These are phyloP conservation scores for Gephyroberyx darwinii DNA, from an alignment of 2,797 vertebrate species.

Conservation along the genomic window DNA sequence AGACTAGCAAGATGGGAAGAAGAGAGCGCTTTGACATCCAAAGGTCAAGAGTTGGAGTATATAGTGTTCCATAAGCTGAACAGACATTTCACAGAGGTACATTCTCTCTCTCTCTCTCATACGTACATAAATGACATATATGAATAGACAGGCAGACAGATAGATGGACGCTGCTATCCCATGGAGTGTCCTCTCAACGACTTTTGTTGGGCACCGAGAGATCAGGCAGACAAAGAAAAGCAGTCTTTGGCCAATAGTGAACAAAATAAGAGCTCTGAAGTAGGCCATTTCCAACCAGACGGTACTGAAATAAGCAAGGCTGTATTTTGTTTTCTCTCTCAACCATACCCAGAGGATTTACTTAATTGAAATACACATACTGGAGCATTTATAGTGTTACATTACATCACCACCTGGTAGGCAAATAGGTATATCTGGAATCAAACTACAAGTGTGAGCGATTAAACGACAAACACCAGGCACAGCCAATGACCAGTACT, in stretches of 20 bases:
- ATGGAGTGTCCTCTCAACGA: constrained; percentile 48
- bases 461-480: constrained; percentile 46
- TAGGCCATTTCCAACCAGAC: constrained; percentile 51
- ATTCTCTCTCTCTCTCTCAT: neutral
- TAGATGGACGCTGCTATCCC: constrained; percentile 42
- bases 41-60: too few species aligned
- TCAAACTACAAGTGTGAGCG: constrained; percentile 50
- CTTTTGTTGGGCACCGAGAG: constrained; percentile 34
- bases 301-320: constrained; percentile 23
- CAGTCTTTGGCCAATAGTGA: constrained; percentile 52
- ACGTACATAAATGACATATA: constrained; percentile 6
- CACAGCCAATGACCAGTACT: constrained; percentile 27
- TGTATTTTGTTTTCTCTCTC: constrained; percentile 19
- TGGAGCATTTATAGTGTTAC: constrained; percentile 42
- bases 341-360: constrained; percentile 2
- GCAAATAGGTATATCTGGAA: constrained; percentile 34
- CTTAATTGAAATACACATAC: constrained; percentile 19
- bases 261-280: constrained; percentile 32
- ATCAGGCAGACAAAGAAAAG: constrained; percentile 45
- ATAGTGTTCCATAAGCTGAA: neutral
- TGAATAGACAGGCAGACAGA: constrained; percentile 36
- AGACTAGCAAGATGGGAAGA: too few species aligned
- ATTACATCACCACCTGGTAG: constrained; percentile 47
- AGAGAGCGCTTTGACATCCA: too few species aligned
- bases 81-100: neutral